Conservation (phyloP, 2,797 vertebrate species). For the Gallirallus australis region DNA sequence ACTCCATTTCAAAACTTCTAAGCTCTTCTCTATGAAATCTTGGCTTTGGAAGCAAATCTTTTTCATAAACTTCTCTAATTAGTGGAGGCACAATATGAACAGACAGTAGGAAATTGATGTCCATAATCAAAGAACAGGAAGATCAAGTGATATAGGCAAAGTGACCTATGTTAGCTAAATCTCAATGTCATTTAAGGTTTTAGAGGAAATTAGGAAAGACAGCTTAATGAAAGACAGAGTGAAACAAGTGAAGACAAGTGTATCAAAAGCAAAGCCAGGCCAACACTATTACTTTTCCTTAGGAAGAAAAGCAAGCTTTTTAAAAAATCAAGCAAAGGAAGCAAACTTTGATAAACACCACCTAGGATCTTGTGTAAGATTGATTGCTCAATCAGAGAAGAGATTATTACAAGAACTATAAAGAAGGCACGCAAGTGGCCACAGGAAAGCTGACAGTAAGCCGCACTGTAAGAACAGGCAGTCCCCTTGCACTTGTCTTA, state of each 20-base stretch:
- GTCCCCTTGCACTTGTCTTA: accelerated
- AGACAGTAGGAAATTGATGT: neutral
- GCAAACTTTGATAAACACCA: neutral
- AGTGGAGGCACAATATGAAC: neutral
- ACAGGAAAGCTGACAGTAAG: neutral
- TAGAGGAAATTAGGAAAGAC: neutral
- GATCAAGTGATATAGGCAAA: neutral
- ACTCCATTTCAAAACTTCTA: neutral
- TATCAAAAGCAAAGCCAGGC: neutral
- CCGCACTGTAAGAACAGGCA: neutral
- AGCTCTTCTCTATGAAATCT: neutral
- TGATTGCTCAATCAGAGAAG: neutral
- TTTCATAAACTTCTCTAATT: neutral
- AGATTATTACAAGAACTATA: neutral
- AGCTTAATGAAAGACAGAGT: neutral
- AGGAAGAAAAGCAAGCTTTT: neutral
- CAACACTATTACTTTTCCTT: neutral
- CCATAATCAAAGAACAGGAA: neutral
- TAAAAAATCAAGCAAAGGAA: neutral
- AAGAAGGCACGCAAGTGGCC: neutral
- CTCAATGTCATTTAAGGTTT: neutral
- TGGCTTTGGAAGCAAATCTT: neutral
- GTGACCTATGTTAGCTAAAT: neutral
- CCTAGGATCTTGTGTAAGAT: neutral
- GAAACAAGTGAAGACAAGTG: neutral